Percentiles rank a stretch among this genome's conserved stretches.
Evolutionary conservation across 1,140 invertebrate species (phyloP).

Genomic region (Oncopeltus fasciatus): DNA sequence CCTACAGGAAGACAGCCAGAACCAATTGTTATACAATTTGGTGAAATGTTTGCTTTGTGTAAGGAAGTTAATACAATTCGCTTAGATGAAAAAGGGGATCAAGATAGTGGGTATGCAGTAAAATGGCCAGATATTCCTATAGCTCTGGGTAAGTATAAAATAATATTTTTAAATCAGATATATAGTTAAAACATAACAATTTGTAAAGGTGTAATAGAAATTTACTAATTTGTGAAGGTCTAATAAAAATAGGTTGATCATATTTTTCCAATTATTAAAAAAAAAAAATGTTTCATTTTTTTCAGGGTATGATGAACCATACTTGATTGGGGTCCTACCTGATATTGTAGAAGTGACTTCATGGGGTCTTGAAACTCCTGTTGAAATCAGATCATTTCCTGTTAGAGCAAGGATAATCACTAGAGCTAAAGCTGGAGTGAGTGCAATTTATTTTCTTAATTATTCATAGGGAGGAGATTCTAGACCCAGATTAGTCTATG

Average conservation of each 20-base stretch:
- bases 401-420: conserved; percentile 51
- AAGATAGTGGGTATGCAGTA: conserved; percentile 50
- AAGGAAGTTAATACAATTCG: conserved; percentile 73
- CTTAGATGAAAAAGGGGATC: conserved; percentile 55
- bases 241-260: not conserved
- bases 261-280: not conserved
- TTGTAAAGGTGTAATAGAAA: not conserved
- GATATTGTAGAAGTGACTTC: conserved; percentile 63
- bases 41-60: conserved; percentile 56
- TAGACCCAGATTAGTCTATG: too few species aligned
- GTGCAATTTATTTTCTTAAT: not conserved
- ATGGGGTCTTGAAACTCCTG: conserved; percentile 43
- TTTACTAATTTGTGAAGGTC: not conserved
- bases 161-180: not conserved
- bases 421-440: conserved; percentile 31
- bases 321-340: conserved; percentile 65
- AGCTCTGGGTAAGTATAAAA: conserved; percentile 42
- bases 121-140: conserved; percentile 72
- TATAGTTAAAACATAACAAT: not conserved
- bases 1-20: conserved; percentile 71
- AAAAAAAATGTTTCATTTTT: conserved; percentile 23
- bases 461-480: not conserved
- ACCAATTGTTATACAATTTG: conserved; percentile 62
- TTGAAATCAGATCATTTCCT: conserved; percentile 61
- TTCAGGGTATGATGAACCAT: conserved; percentile 81